Evolutionary conservation across 2,888 invertebrate species (phyloP), one percentile per base, ranked within the genome.

Genomic region (Lasioglossum lativentre): DNA sequence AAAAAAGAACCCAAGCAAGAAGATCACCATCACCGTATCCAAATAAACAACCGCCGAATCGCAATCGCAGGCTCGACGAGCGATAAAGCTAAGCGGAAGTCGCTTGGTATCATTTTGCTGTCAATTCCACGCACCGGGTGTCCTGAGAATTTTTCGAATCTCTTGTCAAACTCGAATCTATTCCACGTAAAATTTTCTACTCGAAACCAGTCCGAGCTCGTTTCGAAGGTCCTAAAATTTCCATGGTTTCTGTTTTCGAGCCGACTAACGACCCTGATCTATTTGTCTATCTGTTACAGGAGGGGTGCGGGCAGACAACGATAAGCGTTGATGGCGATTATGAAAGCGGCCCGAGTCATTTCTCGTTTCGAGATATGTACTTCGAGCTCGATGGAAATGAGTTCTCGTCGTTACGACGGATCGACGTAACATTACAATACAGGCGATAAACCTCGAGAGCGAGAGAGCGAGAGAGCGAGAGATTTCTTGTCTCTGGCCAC

Each of bases 351-450:
- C 68, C 52, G 68, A 38, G 68, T 68, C 23, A 68, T 68, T 68
- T 68, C 68, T 68, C 12, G 68, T 38, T 68, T 68, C 68, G 68
- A 38, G 38, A 68, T 38, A n/a, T n/a, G n/a, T n/a, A 68, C 38
- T 38, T 68, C 34, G 38, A 38, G 10, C 23, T 23, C 38, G 23
- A 66, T 34, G 66, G 30, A 34, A 34, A 38, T 12, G n/a, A 68
- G 23, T 38, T 23, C 38, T 40, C 38, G 23, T 68, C 23, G 38
- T 38, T 68, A 68, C 68, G 23, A 12, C 38, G 38, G 38, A 38
- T 68, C 38, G 68, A 40, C 38, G 68, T 68, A 38, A 68, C 68
- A 10, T 6, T 30, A 66, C 34, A 19, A 66, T 19, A 66, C 19
- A 5, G 27, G 8, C 34, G 68, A 68, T 68, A 68, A 68, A 68